These are phyloP conservation scores for Belgica antarctica DNA, from an alignment of 2,888 invertebrate genomes.

Conservation along the genomic window DNA sequence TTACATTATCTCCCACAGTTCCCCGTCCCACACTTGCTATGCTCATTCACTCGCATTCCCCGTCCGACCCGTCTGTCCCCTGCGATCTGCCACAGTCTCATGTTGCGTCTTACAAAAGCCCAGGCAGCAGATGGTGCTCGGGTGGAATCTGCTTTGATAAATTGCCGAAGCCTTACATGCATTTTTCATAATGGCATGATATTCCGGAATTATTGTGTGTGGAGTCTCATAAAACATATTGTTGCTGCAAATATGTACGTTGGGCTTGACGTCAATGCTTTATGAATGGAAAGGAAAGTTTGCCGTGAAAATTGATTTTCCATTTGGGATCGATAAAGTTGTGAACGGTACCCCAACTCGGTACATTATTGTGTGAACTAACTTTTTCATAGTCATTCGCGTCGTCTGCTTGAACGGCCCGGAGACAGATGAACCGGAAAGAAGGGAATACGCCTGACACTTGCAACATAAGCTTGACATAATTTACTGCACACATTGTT, in stretches of 20 bases:
- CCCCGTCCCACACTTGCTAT: not conserved
- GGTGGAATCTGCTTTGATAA: slow-evolving; percentile 18
- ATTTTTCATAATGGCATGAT: slow-evolving; percentile 36
- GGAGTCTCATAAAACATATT: slow-evolving; percentile 19
- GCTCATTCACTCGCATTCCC: too few species aligned
- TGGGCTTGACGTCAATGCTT: not conserved
- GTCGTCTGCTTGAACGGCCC: too few species aligned
- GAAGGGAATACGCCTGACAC: not conserved
- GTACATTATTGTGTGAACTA: too few species aligned
- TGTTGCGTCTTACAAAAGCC: slow-evolving; percentile 10
- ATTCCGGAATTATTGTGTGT: slow-evolving; percentile 29
- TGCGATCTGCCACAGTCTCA: slow-evolving; percentile 5
- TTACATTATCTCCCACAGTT: slow-evolving; percentile 20
- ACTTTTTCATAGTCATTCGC: too few species aligned
- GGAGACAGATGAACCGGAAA: slow-evolving; percentile 11
- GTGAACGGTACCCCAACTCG: too few species aligned
- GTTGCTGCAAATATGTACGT: not conserved
- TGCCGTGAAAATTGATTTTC: not conserved
- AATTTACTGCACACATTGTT: not conserved
- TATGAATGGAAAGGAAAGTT: too few species aligned
- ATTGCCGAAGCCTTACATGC: slow-evolving; percentile 29
- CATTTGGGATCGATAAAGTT: not conserved
- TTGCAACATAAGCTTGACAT: not conserved
- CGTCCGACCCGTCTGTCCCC: too few species aligned
- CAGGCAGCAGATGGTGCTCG: slow-evolving; percentile 19